phyloP scores from a whole-genome alignment of 2,113 vertebrate species.

The Eptatretus burgeri region DNA sequence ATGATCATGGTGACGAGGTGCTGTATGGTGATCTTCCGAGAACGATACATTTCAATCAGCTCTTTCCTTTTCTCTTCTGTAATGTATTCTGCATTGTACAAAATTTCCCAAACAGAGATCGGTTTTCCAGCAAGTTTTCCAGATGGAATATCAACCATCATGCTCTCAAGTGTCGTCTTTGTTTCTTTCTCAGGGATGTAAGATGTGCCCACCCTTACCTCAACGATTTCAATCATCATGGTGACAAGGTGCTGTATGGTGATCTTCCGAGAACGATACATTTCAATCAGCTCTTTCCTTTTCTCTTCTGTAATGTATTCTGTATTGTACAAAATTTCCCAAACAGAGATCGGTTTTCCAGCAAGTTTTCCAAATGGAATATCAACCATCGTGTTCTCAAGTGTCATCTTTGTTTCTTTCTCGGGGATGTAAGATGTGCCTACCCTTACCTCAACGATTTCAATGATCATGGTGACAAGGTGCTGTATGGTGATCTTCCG shows the following conservation, averaged over 20 bases:
- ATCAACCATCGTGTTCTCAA: conserved; percentile 41
- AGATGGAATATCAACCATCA: conserved; percentile 42
- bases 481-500: conserved; percentile 66
- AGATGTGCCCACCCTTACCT: conserved; percentile 24
- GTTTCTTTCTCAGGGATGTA: conserved; percentile 20
- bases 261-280: conserved; percentile 49
- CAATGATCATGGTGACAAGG: conserved; percentile 86
- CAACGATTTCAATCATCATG: conserved; percentile 87
- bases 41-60: conserved; percentile 57
- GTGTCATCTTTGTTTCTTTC: conserved; percentile 37
- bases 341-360: conserved; percentile 41
- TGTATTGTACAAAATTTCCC: conserved; percentile 63
- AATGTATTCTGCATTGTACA: conserved; percentile 51
- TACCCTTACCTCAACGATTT: conserved; percentile 65
- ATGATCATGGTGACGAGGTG: conserved; percentile 91
- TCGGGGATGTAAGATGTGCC: no score
- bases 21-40: conserved; percentile 55
- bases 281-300: conserved; percentile 38
- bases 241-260: conserved; percentile 87
- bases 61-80: conserved; percentile 41
- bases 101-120: conserved; percentile 64
- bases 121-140: conserved; percentile 30
- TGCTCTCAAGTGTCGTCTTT: conserved; percentile 38
- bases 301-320: conserved; percentile 55
- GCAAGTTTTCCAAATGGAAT: conserved; percentile 36